A percentile compares a stretch with the other conserved stretches of the same genome.
Conservation (phyloP, 2,888 invertebrate species). For the Campoplex nolae region DNA sequence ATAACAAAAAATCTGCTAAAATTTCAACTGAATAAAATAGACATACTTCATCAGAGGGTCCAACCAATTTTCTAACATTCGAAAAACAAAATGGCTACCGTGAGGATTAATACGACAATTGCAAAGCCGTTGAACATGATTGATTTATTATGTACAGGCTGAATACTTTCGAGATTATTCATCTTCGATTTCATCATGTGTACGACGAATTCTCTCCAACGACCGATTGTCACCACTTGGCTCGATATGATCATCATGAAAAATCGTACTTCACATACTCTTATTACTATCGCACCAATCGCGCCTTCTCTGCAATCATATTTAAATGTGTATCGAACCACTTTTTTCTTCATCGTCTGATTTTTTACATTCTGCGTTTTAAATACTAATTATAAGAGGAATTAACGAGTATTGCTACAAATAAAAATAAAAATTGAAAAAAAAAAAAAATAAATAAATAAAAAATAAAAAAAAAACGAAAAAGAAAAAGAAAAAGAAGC, state of each 20-base stretch:
- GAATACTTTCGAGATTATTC: neutral
- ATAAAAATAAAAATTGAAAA: neutral
- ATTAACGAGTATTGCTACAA: neutral
- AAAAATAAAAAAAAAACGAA: too few relatives aligned
- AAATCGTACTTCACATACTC: conserved; percentile 12
- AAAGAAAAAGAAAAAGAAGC: too few relatives aligned
- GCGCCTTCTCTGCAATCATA: conserved; percentile 20
- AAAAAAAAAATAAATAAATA: neutral
- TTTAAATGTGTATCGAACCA: neutral
- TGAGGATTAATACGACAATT: neutral
- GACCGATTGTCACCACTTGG: neutral
- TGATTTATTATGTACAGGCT: neutral
- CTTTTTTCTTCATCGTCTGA: neutral
- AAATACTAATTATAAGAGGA: conserved; percentile 30
- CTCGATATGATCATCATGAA: too few relatives aligned
- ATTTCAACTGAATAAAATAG: neutral
- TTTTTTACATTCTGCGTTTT: neutral
- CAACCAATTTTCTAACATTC: neutral
- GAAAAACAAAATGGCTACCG: conserved; percentile 5
- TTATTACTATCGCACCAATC: conserved; percentile 24
- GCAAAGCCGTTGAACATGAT: neutral
- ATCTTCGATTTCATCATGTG: neutral
- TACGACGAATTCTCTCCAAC: neutral
- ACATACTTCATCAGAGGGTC: neutral
- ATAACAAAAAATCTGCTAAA: neutral